Evolutionary conservation across 2,113 vertebrate genomes (phyloP).

Genomic region (Nanorana parkeri): DNA sequence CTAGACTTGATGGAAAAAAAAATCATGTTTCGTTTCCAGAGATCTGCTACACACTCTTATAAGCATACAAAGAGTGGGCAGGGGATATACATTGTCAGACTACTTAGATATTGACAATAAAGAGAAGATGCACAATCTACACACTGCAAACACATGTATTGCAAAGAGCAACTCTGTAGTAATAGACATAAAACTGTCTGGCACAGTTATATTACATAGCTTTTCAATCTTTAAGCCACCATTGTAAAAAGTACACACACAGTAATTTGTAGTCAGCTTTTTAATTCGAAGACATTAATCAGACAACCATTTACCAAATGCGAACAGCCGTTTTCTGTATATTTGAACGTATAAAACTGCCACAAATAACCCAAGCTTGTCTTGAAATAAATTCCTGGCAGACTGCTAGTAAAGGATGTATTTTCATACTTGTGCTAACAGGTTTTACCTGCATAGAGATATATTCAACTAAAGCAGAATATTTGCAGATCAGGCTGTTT

Average conservation of each 20-base stretch:
- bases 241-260: neutral
- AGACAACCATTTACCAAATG: neutral
- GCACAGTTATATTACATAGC: neutral
- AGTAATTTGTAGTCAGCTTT: slow-evolving; percentile 13
- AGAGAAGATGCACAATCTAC: no score
- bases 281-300: slow-evolving; percentile 17
- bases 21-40: no score
- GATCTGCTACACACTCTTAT: no score
- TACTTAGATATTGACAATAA: no score
- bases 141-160: neutral
- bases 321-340: slow-evolving; percentile 11
- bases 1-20: no score
- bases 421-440: neutral
- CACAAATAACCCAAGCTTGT: neutral
- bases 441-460: neutral
- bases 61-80: no score
- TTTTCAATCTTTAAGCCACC: neutral
- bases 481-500: no score
- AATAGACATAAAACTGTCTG: neutral
- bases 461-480: neutral
- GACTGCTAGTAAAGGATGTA: neutral
- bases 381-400: neutral
- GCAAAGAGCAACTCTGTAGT: neutral
- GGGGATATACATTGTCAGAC: no score
- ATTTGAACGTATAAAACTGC: neutral